Conservation (phyloP, 2,113 vertebrate genomes). For the Mesembrinibis cayennensis region DNA sequence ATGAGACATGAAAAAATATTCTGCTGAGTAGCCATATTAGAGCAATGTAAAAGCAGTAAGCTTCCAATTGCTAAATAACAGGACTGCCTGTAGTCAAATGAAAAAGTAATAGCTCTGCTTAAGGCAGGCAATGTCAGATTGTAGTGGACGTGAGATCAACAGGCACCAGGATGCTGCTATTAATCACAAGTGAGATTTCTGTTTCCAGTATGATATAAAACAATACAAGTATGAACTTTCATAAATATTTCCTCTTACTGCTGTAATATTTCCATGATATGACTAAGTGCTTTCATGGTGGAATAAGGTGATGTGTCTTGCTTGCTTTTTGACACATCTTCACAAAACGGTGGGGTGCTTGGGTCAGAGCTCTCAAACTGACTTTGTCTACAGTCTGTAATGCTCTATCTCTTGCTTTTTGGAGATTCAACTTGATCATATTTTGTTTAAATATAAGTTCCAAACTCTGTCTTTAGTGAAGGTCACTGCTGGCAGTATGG, state of each 20-base stretch:
- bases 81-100: not conserved
- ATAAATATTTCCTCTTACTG: not conserved
- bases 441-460: not conserved
- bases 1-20: not conserved
- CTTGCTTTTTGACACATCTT: not conserved
- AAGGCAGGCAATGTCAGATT: not conserved
- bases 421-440: not conserved
- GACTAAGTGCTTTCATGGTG: not conserved
- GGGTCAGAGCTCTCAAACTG: not conserved
- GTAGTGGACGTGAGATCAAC: not conserved
- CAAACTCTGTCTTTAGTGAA: not conserved
- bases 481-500: not conserved
- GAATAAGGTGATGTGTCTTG: not conserved
- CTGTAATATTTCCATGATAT: not conserved
- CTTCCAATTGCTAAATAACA: not conserved
- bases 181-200: not conserved
- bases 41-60: not conserved
- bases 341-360: not conserved
- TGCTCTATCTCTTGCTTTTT: not conserved
- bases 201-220: not conserved
- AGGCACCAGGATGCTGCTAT: not conserved
- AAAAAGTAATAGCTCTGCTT: not conserved
- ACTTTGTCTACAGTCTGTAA: not conserved
- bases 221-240: not conserved
- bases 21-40: not conserved